A percentile compares a stretch with the other conserved stretches of the same genome.
phyloP scores from a whole-genome alignment of 2,113 vertebrate species.

The Carassius auratus region DNA sequence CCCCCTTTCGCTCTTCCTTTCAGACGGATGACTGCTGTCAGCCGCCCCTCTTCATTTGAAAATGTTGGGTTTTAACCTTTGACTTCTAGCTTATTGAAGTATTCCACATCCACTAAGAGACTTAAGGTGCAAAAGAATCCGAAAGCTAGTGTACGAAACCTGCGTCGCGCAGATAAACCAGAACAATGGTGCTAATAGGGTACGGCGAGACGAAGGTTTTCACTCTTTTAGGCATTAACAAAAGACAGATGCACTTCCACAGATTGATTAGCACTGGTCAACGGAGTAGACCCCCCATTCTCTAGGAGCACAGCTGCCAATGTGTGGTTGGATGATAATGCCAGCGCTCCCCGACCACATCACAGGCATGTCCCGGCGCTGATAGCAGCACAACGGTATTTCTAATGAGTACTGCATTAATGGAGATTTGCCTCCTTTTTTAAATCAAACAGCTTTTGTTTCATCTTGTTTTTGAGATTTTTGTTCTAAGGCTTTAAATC shows the following conservation, averaged over 20 bases:
- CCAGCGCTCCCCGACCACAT: not conserved
- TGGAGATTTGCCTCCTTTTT: slow-evolving; percentile 22
- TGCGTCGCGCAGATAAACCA: slow-evolving; percentile 81
- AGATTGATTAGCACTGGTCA: slow-evolving; percentile 74
- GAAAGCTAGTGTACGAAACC: slow-evolving; percentile 54
- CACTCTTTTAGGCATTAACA: slow-evolving; percentile 72
- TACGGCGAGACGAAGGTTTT: slow-evolving; percentile 73
- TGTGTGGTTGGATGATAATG: slow-evolving; percentile 46
- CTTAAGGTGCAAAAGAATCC: slow-evolving; percentile 1
- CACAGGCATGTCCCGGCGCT: not conserved
- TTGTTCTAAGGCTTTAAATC: slow-evolving; percentile 37
- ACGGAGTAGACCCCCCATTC: slow-evolving; percentile 67
- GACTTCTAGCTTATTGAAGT: slow-evolving; percentile 52
- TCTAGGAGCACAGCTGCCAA: slow-evolving; percentile 61
- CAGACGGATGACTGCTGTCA: slow-evolving; percentile 58
- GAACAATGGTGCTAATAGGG: slow-evolving; percentile 85
- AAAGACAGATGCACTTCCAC: slow-evolving; percentile 70
- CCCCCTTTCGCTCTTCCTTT: slow-evolving; percentile 3
- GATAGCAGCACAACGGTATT: not conserved
- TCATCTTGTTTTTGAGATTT: slow-evolving; percentile 28
- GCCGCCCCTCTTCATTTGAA: slow-evolving; percentile 54
- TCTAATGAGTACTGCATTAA: slow-evolving; percentile 24
- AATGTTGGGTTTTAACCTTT: slow-evolving; percentile 64
- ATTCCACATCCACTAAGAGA: slow-evolving; percentile 57
- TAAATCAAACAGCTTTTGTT: slow-evolving; percentile 13